These are phyloP conservation scores for Lateolabrax maculatus DNA, from an alignment of 2,797 vertebrate species.

Conservation along the genomic window DNA sequence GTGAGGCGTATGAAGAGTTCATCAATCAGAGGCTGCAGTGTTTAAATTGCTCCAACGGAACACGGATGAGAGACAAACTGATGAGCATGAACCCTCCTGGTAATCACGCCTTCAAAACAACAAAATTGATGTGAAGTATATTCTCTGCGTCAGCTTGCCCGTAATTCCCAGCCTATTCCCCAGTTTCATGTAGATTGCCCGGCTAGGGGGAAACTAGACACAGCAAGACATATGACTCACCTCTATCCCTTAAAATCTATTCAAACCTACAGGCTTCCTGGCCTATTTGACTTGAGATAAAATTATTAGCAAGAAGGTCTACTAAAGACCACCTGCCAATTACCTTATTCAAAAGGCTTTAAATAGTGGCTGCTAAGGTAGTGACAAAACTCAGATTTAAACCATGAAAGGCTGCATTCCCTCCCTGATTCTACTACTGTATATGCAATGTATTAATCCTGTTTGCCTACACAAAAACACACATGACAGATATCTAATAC, in stretches of 20 bases:
- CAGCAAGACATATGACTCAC: neutral
- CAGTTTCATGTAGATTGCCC: neutral
- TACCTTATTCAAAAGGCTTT: neutral
- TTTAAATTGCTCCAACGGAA: constrained; percentile 36
- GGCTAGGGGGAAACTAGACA: neutral
- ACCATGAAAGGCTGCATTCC: neutral
- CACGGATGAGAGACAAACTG: constrained; percentile 44
- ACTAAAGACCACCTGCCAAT: neutral
- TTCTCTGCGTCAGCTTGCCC: neutral
- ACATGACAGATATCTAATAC: neutral
- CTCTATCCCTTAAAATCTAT: neutral
- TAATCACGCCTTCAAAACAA: constrained; percentile 37
- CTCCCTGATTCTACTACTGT: neutral
- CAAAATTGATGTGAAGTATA: constrained; percentile 27
- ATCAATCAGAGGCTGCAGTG: constrained; percentile 46
- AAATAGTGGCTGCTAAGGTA: too few relatives aligned
- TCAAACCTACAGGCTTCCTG: neutral
- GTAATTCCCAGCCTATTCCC: neutral
- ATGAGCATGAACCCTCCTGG: constrained; percentile 32
- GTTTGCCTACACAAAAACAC: constrained; percentile 20
- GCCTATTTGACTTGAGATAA: neutral
- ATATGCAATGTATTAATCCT: constrained; percentile 17
- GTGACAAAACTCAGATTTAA: neutral
- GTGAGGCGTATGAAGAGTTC: constrained; percentile 31
- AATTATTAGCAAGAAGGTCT: neutral